Percentiles rank a stretch among this genome's conserved stretches.
phyloP scores from a whole-genome alignment of 2,113 vertebrate genomes.

The Garra rufa region DNA sequence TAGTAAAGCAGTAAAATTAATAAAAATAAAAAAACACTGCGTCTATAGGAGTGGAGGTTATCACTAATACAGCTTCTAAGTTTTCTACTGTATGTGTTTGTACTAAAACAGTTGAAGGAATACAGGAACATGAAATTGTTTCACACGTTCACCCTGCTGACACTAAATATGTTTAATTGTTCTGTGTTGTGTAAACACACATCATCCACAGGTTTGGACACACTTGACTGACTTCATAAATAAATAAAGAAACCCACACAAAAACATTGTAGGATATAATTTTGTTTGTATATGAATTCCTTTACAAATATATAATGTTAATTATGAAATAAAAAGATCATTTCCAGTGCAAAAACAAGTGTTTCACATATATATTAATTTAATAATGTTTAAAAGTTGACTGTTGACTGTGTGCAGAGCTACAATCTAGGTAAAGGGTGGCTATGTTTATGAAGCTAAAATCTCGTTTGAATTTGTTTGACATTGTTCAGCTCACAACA shows the following conservation, averaged over 20 bases:
- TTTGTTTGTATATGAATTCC: background rate
- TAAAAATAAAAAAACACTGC: background rate
- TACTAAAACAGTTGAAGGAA: background rate
- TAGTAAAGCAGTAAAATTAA: background rate
- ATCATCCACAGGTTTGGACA: background rate
- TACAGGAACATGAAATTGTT: background rate
- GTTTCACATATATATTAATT: background rate
- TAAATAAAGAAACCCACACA: background rate
- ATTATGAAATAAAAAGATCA: background rate
- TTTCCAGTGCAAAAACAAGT: background rate
- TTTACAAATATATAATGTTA: background rate
- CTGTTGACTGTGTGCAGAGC: background rate
- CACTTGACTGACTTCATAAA: slow-evolving; percentile 8
- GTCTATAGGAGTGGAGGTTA: background rate
- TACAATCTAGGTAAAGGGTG: background rate
- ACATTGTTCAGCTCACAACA: background rate
- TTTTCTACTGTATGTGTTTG: slow-evolving; percentile 2
- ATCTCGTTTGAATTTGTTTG: background rate
- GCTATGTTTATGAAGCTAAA: background rate
- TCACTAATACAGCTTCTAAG: background rate
- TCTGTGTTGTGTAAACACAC: background rate
- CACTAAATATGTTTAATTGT: background rate
- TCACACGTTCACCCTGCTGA: background rate
- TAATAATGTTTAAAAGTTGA: background rate
- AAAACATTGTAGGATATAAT: background rate